Evolutionary conservation across 2,113 vertebrate genomes (phyloP).

Genomic region (Pangasianodon hypophthalmus): DNA sequence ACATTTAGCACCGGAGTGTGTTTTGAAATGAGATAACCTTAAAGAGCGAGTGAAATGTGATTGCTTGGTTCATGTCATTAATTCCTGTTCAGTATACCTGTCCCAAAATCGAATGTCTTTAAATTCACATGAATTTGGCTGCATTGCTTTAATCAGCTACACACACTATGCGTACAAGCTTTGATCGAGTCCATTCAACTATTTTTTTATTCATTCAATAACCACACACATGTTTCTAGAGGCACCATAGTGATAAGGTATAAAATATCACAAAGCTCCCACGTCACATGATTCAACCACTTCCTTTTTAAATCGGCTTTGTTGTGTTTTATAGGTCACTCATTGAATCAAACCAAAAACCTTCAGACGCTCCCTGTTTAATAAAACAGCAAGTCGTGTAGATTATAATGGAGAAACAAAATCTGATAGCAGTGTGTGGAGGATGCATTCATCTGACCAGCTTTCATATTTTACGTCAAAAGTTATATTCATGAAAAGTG

Average conservation of each 20-base stretch:
- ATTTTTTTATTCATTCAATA: neutral
- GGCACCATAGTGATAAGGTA: neutral
- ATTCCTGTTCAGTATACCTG: neutral
- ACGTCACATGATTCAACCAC: neutral
- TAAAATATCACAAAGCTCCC: neutral
- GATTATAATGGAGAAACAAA: neutral
- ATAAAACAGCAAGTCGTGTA: neutral
- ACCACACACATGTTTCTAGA: neutral
- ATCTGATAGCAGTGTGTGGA: neutral
- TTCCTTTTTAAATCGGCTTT: neutral
- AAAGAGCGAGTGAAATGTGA: neutral
- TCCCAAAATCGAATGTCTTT: neutral
- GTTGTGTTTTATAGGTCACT: neutral
- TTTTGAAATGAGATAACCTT: neutral
- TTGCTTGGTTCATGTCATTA: neutral
- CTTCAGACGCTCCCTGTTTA: constrained; percentile 9
- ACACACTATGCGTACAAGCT: neutral
- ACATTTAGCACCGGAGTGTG: neutral
- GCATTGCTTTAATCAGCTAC: neutral
- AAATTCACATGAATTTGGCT: neutral
- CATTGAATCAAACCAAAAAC: neutral
- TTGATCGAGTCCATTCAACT: neutral
- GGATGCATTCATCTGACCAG: neutral
- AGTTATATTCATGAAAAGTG: neutral
- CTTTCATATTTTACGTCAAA: neutral